Conservation (phyloP, 2,113 vertebrate species). For the Apistogramma diplotaenia region DNA sequence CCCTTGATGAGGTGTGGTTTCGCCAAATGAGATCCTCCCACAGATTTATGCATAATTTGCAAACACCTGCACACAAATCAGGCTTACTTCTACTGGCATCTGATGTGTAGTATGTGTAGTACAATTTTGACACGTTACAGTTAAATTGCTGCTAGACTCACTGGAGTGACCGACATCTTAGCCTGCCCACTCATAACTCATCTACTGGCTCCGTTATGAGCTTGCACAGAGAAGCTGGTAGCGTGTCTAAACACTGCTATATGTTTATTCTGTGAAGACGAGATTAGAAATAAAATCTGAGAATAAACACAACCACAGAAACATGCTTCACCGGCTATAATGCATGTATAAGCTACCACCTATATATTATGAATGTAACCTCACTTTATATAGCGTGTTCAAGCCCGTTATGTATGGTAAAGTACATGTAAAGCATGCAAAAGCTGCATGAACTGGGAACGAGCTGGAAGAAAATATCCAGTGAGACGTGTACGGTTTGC, state of each 20-base stretch:
- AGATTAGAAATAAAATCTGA: no score
- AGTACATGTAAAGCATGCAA: background rate
- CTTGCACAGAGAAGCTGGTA: background rate
- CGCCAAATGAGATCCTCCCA: constrained; percentile 8
- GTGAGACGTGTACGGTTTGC: background rate
- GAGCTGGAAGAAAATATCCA: background rate
- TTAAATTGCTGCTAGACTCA: background rate
- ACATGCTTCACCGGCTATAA: constrained; percentile 8
- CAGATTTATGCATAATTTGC: constrained; percentile 20
- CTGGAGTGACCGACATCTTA: background rate
- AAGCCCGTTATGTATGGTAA: constrained; percentile 11
- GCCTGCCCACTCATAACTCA: background rate
- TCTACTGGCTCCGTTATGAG: background rate
- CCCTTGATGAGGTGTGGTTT: background rate
- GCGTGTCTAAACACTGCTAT: background rate
- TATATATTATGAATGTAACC: constrained; percentile 42
- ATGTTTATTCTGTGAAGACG: no score
- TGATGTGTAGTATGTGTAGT: background rate
- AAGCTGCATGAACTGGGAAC: background rate
- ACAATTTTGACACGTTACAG: background rate
- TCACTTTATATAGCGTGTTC: constrained; percentile 4
- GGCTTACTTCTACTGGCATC: background rate
- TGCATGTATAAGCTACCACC: constrained; percentile 27
- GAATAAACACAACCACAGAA: background rate
- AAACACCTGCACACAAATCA: background rate